Evolutionary conservation across 1,140 invertebrate genomes (phyloP).

Genomic region (Drosophila erecta): DNA sequence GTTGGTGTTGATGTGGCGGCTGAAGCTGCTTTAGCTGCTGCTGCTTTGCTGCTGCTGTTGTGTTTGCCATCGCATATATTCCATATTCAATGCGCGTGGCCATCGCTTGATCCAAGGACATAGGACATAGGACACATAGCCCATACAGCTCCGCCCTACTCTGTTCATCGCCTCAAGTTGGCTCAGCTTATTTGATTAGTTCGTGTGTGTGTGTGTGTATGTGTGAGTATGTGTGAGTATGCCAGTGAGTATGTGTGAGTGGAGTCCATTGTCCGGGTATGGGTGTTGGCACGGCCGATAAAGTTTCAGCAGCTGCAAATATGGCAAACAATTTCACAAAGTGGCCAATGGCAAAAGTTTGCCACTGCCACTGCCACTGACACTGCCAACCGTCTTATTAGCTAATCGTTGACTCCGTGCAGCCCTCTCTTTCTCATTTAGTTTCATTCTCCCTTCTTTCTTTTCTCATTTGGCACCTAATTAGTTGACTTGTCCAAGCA

Average conservation of each 20-base stretch:
- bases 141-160: slow-evolving; percentile 2
- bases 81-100: slow-evolving; percentile 49
- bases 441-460: slow-evolving; percentile 30
- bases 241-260: slow-evolving; percentile 14
- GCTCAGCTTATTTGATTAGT: slow-evolving; percentile 77
- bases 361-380: slow-evolving; percentile 58
- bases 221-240: slow-evolving; percentile 7
- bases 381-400: slow-evolving; percentile 60
- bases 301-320: slow-evolving; percentile 76
- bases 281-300: slow-evolving; percentile 26
- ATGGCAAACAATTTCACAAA: slow-evolving; percentile 82
- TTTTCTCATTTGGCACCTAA: slow-evolving; percentile 51
- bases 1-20: slow-evolving; percentile 2
- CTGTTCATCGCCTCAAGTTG: slow-evolving; percentile 38
- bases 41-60: slow-evolving; percentile 3
- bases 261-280: slow-evolving; percentile 15
- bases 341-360: slow-evolving; percentile 74
- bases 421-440: slow-evolving; percentile 6
- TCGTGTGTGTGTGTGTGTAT: slow-evolving; percentile 11
- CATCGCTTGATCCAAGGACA: slow-evolving; percentile 9
- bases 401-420: slow-evolving; percentile 68
- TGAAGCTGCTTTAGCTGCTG: slow-evolving; percentile 24
- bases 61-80: slow-evolving; percentile 28
- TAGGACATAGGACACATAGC: background rate
- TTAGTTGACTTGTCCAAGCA: slow-evolving; percentile 52